A percentile compares a stretch with the other conserved stretches of the same genome.
Evolutionary conservation across 2,113 vertebrate species (phyloP).

Genomic region (Ellobius talpinus): DNA sequence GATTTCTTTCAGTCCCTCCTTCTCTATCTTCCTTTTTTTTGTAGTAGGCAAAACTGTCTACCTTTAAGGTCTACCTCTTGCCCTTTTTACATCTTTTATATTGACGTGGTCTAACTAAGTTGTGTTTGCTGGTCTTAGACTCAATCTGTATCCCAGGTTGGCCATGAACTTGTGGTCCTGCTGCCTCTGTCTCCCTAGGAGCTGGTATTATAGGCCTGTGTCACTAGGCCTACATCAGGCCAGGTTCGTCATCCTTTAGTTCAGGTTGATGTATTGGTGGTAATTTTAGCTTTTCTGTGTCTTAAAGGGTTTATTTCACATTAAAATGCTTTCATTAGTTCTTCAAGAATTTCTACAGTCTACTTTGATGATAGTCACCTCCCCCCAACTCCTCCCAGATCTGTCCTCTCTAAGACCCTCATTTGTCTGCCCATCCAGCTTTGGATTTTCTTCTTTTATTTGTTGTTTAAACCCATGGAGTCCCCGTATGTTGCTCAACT

Average conservation of each 20-base stretch:
- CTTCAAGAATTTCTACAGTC: not conserved
- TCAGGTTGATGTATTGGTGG: not conserved
- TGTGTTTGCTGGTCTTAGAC: not conserved
- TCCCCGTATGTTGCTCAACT: not conserved
- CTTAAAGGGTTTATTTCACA: conserved; percentile 48
- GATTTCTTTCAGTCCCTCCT: not conserved
- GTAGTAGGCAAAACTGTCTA: not conserved
- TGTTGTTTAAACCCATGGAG: not conserved
- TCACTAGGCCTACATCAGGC: not conserved
- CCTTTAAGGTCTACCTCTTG: not conserved
- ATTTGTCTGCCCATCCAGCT: not conserved
- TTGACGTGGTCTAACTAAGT: not conserved
- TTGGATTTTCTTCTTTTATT: not conserved
- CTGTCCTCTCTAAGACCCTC: not conserved
- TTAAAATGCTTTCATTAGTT: not conserved
- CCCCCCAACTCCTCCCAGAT: not conserved
- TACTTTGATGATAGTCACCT: not conserved
- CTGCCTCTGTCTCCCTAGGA: not conserved
- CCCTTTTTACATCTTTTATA: not conserved
- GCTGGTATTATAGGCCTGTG: not conserved
- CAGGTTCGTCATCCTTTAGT: not conserved
- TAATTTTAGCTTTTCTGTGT: conserved; percentile 26
- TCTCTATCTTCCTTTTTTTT: not conserved
- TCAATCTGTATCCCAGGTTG: not conserved
- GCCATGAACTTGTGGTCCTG: not conserved